These are phyloP conservation scores for Polypedilum pembai DNA, from an alignment of 1,140 invertebrate species.

Conservation along the genomic window DNA sequence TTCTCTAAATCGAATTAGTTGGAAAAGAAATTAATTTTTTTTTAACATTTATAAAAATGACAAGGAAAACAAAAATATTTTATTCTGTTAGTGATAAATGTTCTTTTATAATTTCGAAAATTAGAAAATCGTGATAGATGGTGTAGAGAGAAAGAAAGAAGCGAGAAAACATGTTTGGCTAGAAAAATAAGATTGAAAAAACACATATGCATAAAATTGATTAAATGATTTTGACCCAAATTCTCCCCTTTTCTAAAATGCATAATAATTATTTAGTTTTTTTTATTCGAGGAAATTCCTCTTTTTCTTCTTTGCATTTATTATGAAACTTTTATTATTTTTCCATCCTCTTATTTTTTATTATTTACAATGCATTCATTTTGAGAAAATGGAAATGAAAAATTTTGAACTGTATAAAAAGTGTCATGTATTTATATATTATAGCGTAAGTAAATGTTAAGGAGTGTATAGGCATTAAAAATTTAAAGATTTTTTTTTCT, in stretches of 20 bases:
- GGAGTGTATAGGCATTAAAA: conserved; percentile 16
- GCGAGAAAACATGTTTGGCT: too few relatives aligned
- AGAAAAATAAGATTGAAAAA: too few relatives aligned
- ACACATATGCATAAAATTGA: too few relatives aligned
- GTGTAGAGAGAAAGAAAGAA: background rate
- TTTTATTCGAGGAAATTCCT: too few relatives aligned
- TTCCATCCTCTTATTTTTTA: too few relatives aligned
- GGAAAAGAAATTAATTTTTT: too few relatives aligned
- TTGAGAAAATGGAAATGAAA: conserved; percentile 11
- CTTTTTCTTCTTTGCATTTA: too few relatives aligned
- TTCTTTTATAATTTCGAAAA: background rate
- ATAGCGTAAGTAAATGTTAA: conserved; percentile 13
- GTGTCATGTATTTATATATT: conserved; percentile 6
- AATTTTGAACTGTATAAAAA: conserved; percentile 1
- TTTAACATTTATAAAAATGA: background rate
- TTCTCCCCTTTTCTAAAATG: too few relatives aligned
- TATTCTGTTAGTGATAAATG: background rate
- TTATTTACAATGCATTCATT: background rate
- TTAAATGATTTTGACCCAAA: too few relatives aligned
- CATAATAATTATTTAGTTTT: too few relatives aligned
- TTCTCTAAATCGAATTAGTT: too few relatives aligned
- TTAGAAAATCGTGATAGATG: conserved; percentile 12
- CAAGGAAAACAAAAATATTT: background rate
- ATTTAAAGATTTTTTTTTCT: conserved; percentile 2
- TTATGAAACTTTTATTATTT: too few relatives aligned